Evolutionary conservation across 2,797 vertebrate genomes (phyloP), one percentile per base, ranked within the genome.

Genomic region (Rhynchotus rufescens): DNA sequence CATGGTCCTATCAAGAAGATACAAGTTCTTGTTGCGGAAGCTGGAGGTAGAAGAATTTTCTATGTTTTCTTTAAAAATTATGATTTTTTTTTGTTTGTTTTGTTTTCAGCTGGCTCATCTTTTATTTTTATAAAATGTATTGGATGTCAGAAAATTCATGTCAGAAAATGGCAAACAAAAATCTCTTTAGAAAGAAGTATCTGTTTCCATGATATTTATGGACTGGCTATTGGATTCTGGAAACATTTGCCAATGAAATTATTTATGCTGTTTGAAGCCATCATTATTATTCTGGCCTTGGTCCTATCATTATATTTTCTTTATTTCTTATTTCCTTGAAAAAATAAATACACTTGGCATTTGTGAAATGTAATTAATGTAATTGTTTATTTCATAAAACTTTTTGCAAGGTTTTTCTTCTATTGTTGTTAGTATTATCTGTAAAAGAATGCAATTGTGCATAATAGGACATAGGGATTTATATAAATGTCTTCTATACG

Each of bases 1-100:
- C 98, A 99, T n/a, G 99, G 99, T 45, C 99, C 99, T 89, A 99
- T 99, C 87, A 97, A 97, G 96, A 99, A 97, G 97, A 98, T 99
- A 65, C 99, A 99, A 97, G 98, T 99, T 97, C 98, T 99, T 94
- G 98, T 99, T 83, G 98, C 98, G 49, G 99, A 99, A 97, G 98
- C 98, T 61, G 98, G 98, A 98, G 99, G 99, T 99, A 99, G 15
- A 40, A 17, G 57, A 47, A 74, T 79, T 86, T 92, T 52, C 84
- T 42, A 69, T 23, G 9, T 92, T 90, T 5, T 42, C 23, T 88
- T 60, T 60, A 4, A 73, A 86, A 84, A 30, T 19, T 23, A 1
- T 83, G 74, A 77, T 85, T 10, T 28, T 44, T 52, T 22, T 28
- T 83, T 23, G 15, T 42, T 42, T 42, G 42, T 76, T 38, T 62